Conservation (phyloP, 2,888 invertebrate species). For the Apocheima hispidaria region DNA sequence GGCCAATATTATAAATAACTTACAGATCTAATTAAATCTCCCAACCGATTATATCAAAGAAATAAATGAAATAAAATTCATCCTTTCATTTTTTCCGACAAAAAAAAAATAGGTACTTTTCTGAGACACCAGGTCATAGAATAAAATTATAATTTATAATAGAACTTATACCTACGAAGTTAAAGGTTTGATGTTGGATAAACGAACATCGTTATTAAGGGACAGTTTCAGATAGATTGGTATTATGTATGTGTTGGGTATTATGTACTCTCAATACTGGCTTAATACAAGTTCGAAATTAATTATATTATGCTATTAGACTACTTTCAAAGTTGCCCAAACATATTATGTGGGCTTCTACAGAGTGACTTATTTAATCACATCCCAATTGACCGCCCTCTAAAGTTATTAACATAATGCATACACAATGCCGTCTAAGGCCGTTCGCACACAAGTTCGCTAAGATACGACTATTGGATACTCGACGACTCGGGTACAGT, state of each 20-base stretch:
- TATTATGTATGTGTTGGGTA: too few relatives aligned
- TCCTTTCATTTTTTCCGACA: conserved; percentile 7
- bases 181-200: conserved; percentile 5
- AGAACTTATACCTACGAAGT: conserved; percentile 2
- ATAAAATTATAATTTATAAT: too few relatives aligned
- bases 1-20: too few relatives aligned
- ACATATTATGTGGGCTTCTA: neutral
- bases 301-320: too few relatives aligned
- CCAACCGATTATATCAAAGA: neutral
- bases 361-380: conserved; percentile 5
- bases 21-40: neutral
- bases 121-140: too few relatives aligned
- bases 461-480: neutral
- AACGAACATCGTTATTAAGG: conserved; percentile 5
- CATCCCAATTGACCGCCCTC: conserved; percentile 14
- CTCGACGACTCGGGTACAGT: neutral
- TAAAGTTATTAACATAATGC: conserved; percentile 13
- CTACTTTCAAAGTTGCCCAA: neutral
- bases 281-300: too few relatives aligned
- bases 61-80: neutral
- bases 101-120: conserved; percentile 13
- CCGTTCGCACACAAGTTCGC: neutral
- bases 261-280: too few relatives aligned
- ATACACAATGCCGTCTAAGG: neutral
- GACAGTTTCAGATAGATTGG: conserved; percentile 12